phyloP scores from a whole-genome alignment of 2,797 vertebrate genomes.

The Coluber constrictor region DNA sequence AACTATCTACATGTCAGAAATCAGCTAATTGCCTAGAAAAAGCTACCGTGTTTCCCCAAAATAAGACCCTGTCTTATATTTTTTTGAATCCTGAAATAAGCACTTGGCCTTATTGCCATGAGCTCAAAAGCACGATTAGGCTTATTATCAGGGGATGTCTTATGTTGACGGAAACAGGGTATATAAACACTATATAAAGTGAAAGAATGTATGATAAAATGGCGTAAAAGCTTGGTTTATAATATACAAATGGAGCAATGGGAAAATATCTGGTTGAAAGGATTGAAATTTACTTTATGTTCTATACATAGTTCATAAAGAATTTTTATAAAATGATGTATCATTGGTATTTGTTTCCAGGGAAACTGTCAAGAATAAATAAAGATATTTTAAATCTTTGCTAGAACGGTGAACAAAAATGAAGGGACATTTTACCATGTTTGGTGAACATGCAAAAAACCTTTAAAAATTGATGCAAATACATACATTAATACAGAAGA shows the following conservation, averaged over 20 bases:
- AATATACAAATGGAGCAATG: background rate
- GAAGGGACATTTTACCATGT: background rate
- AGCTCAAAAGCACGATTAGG: no score
- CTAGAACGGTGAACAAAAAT: background rate
- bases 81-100: no score
- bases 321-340: background rate
- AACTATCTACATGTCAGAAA: background rate
- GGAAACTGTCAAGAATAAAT: background rate
- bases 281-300: background rate
- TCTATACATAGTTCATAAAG: background rate
- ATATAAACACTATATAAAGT: background rate
- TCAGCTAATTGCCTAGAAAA: background rate
- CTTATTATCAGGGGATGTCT: no score
- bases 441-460: background rate
- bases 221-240: background rate
- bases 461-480: background rate
- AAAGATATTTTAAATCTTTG: background rate
- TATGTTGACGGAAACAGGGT: no score
- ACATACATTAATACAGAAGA: background rate
- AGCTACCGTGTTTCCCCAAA: background rate
- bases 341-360: background rate
- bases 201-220: background rate
- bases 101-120: no score
- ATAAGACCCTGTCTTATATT: no score
- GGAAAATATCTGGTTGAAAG: background rate